Conservation (phyloP, 2,888 invertebrate genomes). For the Cremastinae sp. region DNA sequence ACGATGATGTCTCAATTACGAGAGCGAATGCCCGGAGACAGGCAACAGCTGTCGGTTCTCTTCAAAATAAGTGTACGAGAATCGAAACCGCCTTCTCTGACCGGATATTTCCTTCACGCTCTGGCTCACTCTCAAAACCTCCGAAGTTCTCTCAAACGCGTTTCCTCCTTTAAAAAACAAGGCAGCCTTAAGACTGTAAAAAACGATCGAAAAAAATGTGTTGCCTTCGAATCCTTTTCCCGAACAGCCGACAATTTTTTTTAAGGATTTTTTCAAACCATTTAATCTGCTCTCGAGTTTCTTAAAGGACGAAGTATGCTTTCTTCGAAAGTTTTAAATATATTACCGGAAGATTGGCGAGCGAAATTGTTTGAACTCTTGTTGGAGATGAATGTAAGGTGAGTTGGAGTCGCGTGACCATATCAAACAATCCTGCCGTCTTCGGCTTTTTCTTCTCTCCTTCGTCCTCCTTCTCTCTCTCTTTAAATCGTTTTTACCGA, state of each 20-base stretch:
- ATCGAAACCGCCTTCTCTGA: constrained; percentile 8
- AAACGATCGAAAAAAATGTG: no score
- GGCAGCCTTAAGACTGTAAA: no score
- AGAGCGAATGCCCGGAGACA: constrained; percentile 11
- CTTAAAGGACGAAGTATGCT: no score
- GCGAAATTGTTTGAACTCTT: constrained; percentile 4
- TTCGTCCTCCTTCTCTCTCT: background rate
- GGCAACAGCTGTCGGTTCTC: constrained; percentile 39
- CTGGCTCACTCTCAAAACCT: background rate
- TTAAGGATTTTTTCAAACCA: no score
- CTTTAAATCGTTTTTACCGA: no score
- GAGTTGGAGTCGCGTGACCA: constrained; percentile 41
- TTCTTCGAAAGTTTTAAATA: background rate
- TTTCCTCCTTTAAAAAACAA: no score
- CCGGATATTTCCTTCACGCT: constrained; percentile 12
- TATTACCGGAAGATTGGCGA: constrained; percentile 2
- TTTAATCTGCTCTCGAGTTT: no score
- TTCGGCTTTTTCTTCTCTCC: constrained; percentile 39
- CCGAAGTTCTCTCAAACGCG: no score
- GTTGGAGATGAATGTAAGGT: constrained; percentile 11
- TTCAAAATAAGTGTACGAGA: constrained; percentile 18
- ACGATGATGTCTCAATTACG: constrained; percentile 55
- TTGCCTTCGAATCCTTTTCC: no score
- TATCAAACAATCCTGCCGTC: constrained; percentile 23
- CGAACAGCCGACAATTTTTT: no score